Evolutionary conservation across 2,888 invertebrate species (phyloP).

Genomic region (Lobophora halterata): DNA sequence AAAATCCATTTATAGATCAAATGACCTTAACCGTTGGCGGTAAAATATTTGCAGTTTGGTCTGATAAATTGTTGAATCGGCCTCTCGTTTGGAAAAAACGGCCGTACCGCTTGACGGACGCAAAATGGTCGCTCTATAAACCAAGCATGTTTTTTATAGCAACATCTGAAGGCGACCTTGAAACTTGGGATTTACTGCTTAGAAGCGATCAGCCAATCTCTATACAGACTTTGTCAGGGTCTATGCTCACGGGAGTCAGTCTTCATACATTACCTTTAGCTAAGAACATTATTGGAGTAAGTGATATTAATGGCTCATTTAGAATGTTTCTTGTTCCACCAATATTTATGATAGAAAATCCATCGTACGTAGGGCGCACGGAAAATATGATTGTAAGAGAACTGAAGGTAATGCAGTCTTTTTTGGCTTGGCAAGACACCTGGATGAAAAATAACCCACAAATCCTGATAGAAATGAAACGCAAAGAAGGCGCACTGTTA

Average conservation of each 20-base stretch:
- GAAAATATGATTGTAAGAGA: slow-evolving; percentile 76
- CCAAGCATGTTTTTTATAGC: slow-evolving; percentile 86
- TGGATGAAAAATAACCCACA: slow-evolving; percentile 75
- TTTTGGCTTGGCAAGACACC: slow-evolving; percentile 81
- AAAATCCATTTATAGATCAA: slow-evolving; percentile 83
- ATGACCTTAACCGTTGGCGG: slow-evolving; percentile 87
- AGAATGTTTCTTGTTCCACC: slow-evolving; percentile 82
- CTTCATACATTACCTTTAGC: slow-evolving; percentile 79
- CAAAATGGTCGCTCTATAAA: slow-evolving; percentile 88
- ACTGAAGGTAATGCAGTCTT: slow-evolving; percentile 71
- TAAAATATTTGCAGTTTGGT: slow-evolving; percentile 88
- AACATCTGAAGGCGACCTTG: slow-evolving; percentile 87
- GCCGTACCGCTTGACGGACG: slow-evolving; percentile 80
- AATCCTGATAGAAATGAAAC: slow-evolving; percentile 58
- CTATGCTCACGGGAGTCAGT: slow-evolving; percentile 82
- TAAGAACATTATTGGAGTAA: slow-evolving; percentile 83
- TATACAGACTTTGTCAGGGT: slow-evolving; percentile 84
- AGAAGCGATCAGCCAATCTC: slow-evolving; percentile 85
- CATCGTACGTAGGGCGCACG: slow-evolving; percentile 62
- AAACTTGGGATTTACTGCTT: slow-evolving; percentile 89
- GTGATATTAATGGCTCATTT: slow-evolving; percentile 85
- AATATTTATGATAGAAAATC: slow-evolving; percentile 70
- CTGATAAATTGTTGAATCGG: slow-evolving; percentile 80
- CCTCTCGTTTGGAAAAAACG: slow-evolving; percentile 86
- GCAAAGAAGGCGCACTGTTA: slow-evolving; percentile 63